Percentiles rank a stretch among this genome's conserved stretches.
phyloP scores from a whole-genome alignment of 1,140 invertebrate genomes.

The Eciton burchellii region DNA sequence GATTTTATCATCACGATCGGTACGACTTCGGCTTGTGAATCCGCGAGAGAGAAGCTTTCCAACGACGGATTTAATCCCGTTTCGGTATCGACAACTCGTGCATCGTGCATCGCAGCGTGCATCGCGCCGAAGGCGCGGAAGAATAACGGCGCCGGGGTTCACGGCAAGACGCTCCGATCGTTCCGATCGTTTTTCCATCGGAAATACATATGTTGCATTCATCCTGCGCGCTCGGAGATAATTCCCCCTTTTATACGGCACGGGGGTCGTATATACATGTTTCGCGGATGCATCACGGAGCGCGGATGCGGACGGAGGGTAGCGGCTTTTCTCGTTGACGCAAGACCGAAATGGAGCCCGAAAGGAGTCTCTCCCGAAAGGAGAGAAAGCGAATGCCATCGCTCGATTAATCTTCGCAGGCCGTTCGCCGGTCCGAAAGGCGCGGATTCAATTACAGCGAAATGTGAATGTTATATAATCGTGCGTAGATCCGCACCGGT shows the following conservation, averaged over 20 bases:
- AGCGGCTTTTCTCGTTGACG: not conserved
- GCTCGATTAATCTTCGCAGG: not conserved
- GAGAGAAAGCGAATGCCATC: not conserved
- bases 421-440: not conserved
- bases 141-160: slow-evolving; percentile 37
- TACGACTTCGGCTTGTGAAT: slow-evolving; percentile 23
- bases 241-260: slow-evolving; percentile 1
- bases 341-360: not conserved
- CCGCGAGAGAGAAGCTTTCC: slow-evolving; percentile 44
- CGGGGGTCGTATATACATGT: slow-evolving; percentile 19
- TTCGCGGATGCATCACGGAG: slow-evolving; percentile 35
- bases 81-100: slow-evolving; percentile 13
- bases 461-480: slow-evolving; percentile 56
- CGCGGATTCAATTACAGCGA: not conserved
- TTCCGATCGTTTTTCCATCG: slow-evolving; percentile 25
- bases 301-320: not conserved
- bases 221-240: slow-evolving; percentile 1
- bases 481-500: slow-evolving; percentile 50
- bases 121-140: not conserved
- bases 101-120: slow-evolving; percentile 8
- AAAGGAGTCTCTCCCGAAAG: too few species aligned
- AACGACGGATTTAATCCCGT: slow-evolving; percentile 35
- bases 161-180: too few species aligned
- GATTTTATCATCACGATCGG: slow-evolving; percentile 26
- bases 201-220: slow-evolving; percentile 2